These are phyloP conservation scores for Eupeodes latifasciatus DNA, from an alignment of 2,888 invertebrate genomes.

Conservation along the genomic window DNA sequence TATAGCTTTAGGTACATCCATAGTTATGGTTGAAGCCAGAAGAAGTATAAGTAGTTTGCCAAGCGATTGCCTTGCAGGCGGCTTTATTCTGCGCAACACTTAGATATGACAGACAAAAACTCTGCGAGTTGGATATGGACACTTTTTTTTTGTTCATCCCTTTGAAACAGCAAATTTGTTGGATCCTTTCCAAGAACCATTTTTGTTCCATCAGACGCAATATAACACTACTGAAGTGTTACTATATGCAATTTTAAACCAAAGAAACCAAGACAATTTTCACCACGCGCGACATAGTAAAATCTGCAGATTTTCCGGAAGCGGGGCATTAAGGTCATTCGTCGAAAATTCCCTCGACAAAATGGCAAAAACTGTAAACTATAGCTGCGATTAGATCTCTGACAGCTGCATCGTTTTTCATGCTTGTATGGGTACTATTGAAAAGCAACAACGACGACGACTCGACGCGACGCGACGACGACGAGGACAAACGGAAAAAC, in stretches of 20 bases:
- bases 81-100: constrained; percentile 14
- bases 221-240: constrained; percentile 24
- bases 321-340: constrained; percentile 50
- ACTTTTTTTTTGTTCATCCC: not conserved
- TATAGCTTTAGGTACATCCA: not conserved
- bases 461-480: too few species aligned
- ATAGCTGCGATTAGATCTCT: constrained; percentile 55
- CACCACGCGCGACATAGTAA: constrained; percentile 34
- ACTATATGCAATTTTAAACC: constrained; percentile 42
- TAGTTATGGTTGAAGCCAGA: not conserved
- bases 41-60: constrained; percentile 11
- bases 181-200: constrained; percentile 52
- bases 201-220: constrained; percentile 55
- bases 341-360: constrained; percentile 3
- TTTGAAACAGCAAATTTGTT: constrained; percentile 16
- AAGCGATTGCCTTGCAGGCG: constrained; percentile 30
- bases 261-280: constrained; percentile 4
- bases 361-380: constrained; percentile 16
- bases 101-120: constrained; percentile 30
- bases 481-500: not conserved
- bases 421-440: not conserved
- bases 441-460: not conserved
- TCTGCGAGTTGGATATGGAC: not conserved
- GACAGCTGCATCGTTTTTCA: constrained; percentile 41
- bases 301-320: constrained; percentile 64